phyloP scores from a whole-genome alignment of 1,140 invertebrate species.

The Meloidogyne exigua region DNA sequence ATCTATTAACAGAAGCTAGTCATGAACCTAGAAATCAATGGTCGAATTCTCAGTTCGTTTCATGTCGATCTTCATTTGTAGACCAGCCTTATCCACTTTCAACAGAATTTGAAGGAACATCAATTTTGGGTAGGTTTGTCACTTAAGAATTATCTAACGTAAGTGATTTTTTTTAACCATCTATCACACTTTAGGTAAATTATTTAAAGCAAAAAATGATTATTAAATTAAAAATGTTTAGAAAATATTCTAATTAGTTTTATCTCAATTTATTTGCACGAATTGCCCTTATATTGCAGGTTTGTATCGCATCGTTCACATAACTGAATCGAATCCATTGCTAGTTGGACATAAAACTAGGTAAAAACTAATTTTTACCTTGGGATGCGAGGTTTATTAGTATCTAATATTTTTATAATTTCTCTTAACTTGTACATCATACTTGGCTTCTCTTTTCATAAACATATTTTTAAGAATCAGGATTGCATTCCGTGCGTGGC shows the following conservation, averaged over 20 bases:
- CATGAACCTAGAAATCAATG: neutral
- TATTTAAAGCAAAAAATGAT: too few relatives aligned
- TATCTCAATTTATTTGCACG: too few relatives aligned
- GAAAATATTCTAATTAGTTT: too few relatives aligned
- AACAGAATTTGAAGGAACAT: neutral
- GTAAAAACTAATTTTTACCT: too few relatives aligned
- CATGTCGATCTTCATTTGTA: neutral
- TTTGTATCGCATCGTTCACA: neutral
- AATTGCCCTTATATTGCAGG: too few relatives aligned
- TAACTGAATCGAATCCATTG: neutral
- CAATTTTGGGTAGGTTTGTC: neutral
- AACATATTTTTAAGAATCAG: neutral
- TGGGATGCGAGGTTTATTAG: too few relatives aligned
- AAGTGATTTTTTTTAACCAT: too few relatives aligned
- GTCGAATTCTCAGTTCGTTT: neutral
- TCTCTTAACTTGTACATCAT: neutral
- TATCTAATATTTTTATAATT: neutral
- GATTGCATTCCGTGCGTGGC: neutral
- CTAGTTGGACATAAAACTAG: neutral
- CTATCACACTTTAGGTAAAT: too few relatives aligned
- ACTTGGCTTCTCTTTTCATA: neutral
- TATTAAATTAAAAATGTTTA: too few relatives aligned
- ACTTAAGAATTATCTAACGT: neutral
- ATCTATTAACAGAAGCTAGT: neutral
- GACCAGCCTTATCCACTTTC: neutral